Evolutionary conservation across 2,797 vertebrate genomes (phyloP), one percentile per base, ranked within the genome.

Genomic region (Bradypodion pumilum): DNA sequence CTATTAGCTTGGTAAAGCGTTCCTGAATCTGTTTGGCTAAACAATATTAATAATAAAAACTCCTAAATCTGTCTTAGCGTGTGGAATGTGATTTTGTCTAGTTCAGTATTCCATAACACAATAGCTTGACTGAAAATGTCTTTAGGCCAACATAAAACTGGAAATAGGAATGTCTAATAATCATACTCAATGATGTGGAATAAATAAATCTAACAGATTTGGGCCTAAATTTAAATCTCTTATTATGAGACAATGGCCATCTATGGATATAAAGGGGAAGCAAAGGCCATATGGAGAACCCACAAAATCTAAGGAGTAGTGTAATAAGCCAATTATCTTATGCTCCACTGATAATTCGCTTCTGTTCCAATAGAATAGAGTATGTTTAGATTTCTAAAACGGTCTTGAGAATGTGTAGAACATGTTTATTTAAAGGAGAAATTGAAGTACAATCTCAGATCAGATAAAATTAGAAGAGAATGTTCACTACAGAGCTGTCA

Each of bases 391-490:
- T 76, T 76, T 70, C 68, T 70, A 70, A 80, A 66, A 56, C 16
- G 74, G 49, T 44, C 44, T 35, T 66, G 62, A 44, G 44, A 75
- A 32, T 46, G 15, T 27, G 21, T 16, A 0, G 0, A 1, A 74
- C 74, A 12, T 0, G 1, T 46, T 13, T 29, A 80, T 82, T 78
- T 88, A 72, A 86, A 86, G 35, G 1, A 81, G 0, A 76, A 13
- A 79, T 32, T 66, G 60, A 7, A 73, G 13, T 12, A 35, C 3
- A 82, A 10, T 13, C 73, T 5, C 68, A 82, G 86, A 44, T 72
- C 44, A 84, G 80, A 27, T 73, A 79, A 68, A 79, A 76, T 15
- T 37, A 69, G 25, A 83, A 77, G 49, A 59, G 27, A 63, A 37
- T 81, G 59, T 73, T 81, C 56, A 25, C 19, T 9, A 66, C 12